Evolutionary conservation across 2,888 invertebrate species (phyloP).

Genomic region (Salticus scenicus): DNA sequence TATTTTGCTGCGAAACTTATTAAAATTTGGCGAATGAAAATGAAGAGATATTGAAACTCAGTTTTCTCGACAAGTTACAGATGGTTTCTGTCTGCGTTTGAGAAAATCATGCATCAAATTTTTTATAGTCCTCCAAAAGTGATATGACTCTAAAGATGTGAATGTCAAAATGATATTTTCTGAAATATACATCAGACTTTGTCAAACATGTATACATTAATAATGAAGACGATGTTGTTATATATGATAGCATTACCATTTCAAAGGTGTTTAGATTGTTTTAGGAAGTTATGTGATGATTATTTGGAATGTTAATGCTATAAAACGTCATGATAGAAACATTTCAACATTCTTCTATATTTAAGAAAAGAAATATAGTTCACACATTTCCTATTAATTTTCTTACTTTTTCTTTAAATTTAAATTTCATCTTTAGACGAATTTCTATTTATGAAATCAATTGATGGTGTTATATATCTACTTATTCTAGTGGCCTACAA

Average conservation of each 20-base stretch:
- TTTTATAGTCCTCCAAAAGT: background rate
- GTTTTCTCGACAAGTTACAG: background rate
- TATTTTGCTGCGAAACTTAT: slow-evolving; percentile 89
- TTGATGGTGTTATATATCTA: too few relatives aligned
- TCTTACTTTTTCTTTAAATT: too few relatives aligned
- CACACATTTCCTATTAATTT: too few relatives aligned
- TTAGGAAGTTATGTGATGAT: background rate
- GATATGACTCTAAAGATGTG: slow-evolving; percentile 3
- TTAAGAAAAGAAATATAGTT: too few relatives aligned
- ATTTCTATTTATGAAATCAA: too few relatives aligned
- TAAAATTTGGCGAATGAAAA: slow-evolving; percentile 81
- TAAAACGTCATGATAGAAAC: too few relatives aligned
- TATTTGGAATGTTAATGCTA: slow-evolving; percentile 27
- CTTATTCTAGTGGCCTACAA: too few relatives aligned
- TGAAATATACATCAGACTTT: background rate
- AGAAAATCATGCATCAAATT: background rate
- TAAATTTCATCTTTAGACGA: too few relatives aligned
- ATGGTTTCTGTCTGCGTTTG: background rate
- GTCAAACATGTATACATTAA: too few relatives aligned
- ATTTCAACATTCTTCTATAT: too few relatives aligned
- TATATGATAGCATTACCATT: slow-evolving; percentile 22
- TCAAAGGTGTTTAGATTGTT: slow-evolving; percentile 12
- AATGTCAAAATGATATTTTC: background rate
- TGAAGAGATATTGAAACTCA: slow-evolving; percentile 38
- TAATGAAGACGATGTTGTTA: too few relatives aligned